Evolutionary conservation across 2,797 vertebrate genomes (phyloP).

Genomic region (Steatocranus sp.): DNA sequence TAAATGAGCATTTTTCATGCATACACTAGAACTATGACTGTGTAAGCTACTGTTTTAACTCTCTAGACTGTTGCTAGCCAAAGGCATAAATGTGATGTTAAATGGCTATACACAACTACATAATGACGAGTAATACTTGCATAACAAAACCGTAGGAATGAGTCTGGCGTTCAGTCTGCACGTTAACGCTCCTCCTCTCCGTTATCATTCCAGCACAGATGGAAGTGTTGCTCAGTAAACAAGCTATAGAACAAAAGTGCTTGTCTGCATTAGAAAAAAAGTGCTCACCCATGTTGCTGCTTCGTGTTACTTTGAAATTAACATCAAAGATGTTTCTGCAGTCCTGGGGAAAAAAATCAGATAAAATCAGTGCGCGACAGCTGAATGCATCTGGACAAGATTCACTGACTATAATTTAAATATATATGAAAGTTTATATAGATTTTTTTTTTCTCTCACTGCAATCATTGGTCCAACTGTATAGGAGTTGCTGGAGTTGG

Average conservation of each 20-base stretch:
- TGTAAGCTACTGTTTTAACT: constrained; percentile 86
- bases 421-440: constrained; percentile 50
- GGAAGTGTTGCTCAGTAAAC: constrained; percentile 24
- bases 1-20: constrained; percentile 71
- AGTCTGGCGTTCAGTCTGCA: constrained; percentile 35
- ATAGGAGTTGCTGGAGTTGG: constrained; percentile 59
- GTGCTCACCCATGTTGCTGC: constrained; percentile 24
- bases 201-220: constrained; percentile 25
- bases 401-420: constrained; percentile 67
- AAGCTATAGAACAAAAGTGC: constrained; percentile 13
- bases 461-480: constrained; percentile 67
- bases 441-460: constrained; percentile 22
- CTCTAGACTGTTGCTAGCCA: constrained; percentile 73
- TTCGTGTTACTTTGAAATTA: constrained; percentile 16
- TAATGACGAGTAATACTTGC: constrained; percentile 41
- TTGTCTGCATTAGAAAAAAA: constrained; percentile 37
- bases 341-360: neutral
- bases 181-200: constrained; percentile 28
- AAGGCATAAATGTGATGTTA: constrained; percentile 57
- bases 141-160: constrained; percentile 50
- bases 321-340: constrained; percentile 40
- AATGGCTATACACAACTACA: constrained; percentile 45
- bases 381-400: constrained; percentile 48
- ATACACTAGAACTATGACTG: constrained; percentile 78
- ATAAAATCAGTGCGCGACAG: constrained; percentile 5